Evolutionary conservation across 2,113 vertebrate genomes (phyloP).

Genomic region (Nyctibius bracteatus): DNA sequence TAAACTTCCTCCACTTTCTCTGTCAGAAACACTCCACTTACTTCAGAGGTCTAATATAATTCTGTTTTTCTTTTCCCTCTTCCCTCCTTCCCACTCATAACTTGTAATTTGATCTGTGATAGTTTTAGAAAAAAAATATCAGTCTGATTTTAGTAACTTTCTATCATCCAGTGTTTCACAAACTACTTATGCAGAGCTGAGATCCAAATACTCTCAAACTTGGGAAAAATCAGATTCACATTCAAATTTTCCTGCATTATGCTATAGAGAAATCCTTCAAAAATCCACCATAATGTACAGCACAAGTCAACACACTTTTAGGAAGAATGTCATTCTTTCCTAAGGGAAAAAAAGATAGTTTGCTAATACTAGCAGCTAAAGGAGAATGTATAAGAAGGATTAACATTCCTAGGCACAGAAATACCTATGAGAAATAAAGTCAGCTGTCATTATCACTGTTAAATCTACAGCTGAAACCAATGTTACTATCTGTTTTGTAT

Average conservation of each 20-base stretch:
- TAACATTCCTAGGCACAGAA: background rate
- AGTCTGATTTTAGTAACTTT: constrained; percentile 14
- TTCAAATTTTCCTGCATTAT: background rate
- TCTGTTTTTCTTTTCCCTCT: background rate
- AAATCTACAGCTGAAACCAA: background rate
- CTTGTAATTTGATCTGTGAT: constrained; percentile 26
- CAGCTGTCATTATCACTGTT: background rate
- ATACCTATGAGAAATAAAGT: background rate
- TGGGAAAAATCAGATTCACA: background rate
- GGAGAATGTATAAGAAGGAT: background rate
- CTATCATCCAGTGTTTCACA: background rate
- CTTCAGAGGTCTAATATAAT: background rate
- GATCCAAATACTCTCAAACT: background rate
- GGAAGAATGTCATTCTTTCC: background rate
- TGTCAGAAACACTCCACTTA: background rate
- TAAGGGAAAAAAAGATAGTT: background rate
- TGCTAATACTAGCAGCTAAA: background rate
- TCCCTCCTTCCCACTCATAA: background rate
- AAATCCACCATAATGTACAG: background rate
- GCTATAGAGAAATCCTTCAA: background rate
- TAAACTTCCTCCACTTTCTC: background rate
- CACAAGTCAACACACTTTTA: background rate
- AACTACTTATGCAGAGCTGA: background rate
- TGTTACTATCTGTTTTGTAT: background rate
- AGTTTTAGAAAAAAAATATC: background rate